Base-by-base conservation (phyloP, 2,888 invertebrate species). In the Drosophila bunnanda region DNA sequence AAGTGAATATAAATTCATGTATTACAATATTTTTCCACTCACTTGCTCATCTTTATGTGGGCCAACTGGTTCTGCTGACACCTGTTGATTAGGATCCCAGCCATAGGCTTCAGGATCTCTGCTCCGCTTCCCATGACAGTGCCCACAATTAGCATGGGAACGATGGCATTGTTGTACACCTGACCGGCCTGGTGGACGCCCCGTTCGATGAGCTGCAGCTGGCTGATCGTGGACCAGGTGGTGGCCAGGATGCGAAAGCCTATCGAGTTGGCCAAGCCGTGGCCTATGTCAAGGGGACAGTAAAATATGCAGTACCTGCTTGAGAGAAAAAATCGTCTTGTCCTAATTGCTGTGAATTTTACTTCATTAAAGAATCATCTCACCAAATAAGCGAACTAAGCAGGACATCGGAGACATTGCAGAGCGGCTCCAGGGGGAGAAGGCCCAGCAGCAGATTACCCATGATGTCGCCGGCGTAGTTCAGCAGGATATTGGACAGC, bases 81-180 rank as follows among this genome's bases (percentile, higher is more conserved):
- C 22, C 82, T 71, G 48, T 88, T 85, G 59, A 85, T 78, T 1
- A 85, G 38, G 10, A 85, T 65, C 0, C 77, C 76, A 0, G 77
- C 82, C 15, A 85, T 58, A 3, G 85, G 85, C 39, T 81, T 88
- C 0, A 85, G 68, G 4, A 85, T 65, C 39, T 88, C 85, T 2
- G 86, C 88, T 1, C 85, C 88, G 17, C 85, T 85, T 15, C 85
- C 85, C 53, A 81, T 73, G 4, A 81, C 76, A 4, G 85, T 83
- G 60, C 88, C 88, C 8, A 88, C 48, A 7, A 85, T 48, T 7
- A 85, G 41, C 53, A 85, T 80, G 3, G 88, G 88, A 36, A 85
- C 12, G 13, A 76, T 43, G 3, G 86, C 78, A 43, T 74, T 62
- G 48, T 70, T 70, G 30, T 88, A 85, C 12, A 72, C 53, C 38